Evolutionary conservation across 2,888 invertebrate genomes (phyloP).

Genomic region (Coleophora flavipennella): DNA sequence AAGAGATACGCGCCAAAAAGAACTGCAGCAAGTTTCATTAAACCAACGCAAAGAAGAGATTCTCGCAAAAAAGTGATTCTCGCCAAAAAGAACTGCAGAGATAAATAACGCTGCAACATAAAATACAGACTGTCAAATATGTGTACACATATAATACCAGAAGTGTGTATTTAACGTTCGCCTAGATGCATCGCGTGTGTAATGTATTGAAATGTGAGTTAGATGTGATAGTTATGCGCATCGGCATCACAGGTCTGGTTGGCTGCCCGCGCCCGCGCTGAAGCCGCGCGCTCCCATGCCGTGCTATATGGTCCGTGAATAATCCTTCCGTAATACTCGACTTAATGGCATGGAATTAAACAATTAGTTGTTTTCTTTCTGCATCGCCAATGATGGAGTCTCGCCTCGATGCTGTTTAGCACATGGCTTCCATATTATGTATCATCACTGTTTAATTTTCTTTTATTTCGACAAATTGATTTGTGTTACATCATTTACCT

Average conservation of each 20-base stretch:
- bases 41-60: no score
- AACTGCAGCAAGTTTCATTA: no score
- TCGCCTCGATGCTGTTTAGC: slow-evolving; percentile 27
- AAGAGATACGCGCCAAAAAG: no score
- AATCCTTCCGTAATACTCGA: slow-evolving; percentile 66
- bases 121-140: no score
- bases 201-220: slow-evolving; percentile 30
- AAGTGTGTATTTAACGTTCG: slow-evolving; percentile 12
- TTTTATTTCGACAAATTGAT: no score
- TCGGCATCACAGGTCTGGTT: slow-evolving; percentile 19
- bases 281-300: slow-evolving; percentile 43
- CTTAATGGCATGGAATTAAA: slow-evolving; percentile 69
- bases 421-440: background rate
- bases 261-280: slow-evolving; percentile 20
- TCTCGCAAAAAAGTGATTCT: no score
- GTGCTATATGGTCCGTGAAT: slow-evolving; percentile 67
- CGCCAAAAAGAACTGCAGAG: no score
- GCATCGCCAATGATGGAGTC: slow-evolving; percentile 56
- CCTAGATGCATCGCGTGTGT: slow-evolving; percentile 19
- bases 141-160: slow-evolving; percentile 14
- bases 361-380: slow-evolving; percentile 70
- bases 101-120: no score
- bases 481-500: no score
- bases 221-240: slow-evolving; percentile 29
- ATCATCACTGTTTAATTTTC: no score